A percentile compares a stretch with the other conserved stretches of the same genome.
Evolutionary conservation across 2,888 invertebrate genomes (phyloP).

Genomic region (Nematopogon swammerdamellus): DNA sequence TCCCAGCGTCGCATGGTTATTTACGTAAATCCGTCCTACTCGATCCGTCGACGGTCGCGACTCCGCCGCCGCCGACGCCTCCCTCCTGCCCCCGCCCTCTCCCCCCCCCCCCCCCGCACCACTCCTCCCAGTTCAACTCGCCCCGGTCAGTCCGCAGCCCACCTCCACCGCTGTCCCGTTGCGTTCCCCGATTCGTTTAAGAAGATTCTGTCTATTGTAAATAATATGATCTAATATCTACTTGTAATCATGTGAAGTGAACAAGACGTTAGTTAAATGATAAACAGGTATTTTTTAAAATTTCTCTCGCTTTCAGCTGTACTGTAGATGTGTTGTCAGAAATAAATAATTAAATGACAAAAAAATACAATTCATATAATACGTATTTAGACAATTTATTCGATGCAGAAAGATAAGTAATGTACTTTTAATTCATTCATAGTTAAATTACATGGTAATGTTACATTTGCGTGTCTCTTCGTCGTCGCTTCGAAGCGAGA

Average conservation of each 20-base stretch:
- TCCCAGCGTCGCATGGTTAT: slow-evolving; percentile 22
- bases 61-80: slow-evolving; percentile 11
- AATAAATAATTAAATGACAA: slow-evolving; percentile 47
- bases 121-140: slow-evolving; percentile 10
- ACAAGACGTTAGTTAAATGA: slow-evolving; percentile 51
- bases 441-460: slow-evolving; percentile 42
- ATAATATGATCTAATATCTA: slow-evolving; percentile 37
- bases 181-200: slow-evolving; percentile 5
- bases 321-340: slow-evolving; percentile 56
- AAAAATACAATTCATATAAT: slow-evolving; percentile 43
- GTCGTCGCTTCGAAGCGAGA: background rate
- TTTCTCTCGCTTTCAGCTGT: slow-evolving; percentile 56
- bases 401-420: slow-evolving; percentile 43
- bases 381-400: slow-evolving; percentile 45
- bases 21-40: slow-evolving; percentile 29
- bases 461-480: slow-evolving; percentile 2
- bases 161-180: slow-evolving; percentile 13
- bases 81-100: slow-evolving; percentile 16
- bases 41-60: slow-evolving; percentile 16
- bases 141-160: slow-evolving; percentile 4
- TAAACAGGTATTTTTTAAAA: slow-evolving; percentile 57
- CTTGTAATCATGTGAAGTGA: slow-evolving; percentile 52
- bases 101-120: too few relatives aligned
- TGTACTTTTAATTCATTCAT: slow-evolving; percentile 48
- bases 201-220: slow-evolving; percentile 45